Percentiles rank a stretch among this genome's conserved stretches.
Conservation (phyloP, 2,888 invertebrate species). For the Erebia epiphron region DNA sequence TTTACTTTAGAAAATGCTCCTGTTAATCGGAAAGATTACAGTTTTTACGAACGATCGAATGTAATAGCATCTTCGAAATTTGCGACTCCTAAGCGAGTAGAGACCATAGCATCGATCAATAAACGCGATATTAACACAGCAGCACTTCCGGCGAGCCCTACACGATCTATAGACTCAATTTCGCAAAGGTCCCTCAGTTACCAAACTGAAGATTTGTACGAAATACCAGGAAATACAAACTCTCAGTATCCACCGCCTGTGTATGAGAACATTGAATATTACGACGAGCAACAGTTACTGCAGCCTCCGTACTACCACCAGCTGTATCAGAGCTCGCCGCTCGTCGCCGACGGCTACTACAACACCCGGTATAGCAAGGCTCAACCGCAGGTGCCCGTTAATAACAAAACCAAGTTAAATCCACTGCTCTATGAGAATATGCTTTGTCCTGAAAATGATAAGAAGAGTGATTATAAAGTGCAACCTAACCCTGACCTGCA, state of each 20-base stretch:
- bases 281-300: conserved; percentile 82
- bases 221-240: conserved; percentile 71
- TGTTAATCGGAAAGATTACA: conserved; percentile 74
- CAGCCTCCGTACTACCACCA: conserved; percentile 86
- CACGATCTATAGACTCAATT: conserved; percentile 83
- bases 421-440: conserved; percentile 78
- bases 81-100: conserved; percentile 89
- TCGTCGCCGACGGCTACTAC: conserved; percentile 76
- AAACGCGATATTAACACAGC: conserved; percentile 71
- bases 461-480: conserved; percentile 68
- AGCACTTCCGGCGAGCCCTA: conserved; percentile 79
- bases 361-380: conserved; percentile 87
- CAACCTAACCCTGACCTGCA: conserved; percentile 64
- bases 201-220: conserved; percentile 75
- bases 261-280: conserved; percentile 93
- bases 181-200: conserved; percentile 83
- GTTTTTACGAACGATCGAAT: conserved; percentile 86
- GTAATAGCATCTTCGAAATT: conserved; percentile 90
- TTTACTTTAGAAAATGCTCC: conserved; percentile 83
- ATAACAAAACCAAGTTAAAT: conserved; percentile 68
- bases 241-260: conserved; percentile 78
- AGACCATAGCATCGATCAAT: conserved; percentile 81
- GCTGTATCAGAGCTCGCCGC: conserved; percentile 70
- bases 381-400: conserved; percentile 90
- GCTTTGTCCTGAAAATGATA: conserved; percentile 73